Conservation (phyloP, 2,888 invertebrate genomes). For the Drosophila subquinaria region DNA sequence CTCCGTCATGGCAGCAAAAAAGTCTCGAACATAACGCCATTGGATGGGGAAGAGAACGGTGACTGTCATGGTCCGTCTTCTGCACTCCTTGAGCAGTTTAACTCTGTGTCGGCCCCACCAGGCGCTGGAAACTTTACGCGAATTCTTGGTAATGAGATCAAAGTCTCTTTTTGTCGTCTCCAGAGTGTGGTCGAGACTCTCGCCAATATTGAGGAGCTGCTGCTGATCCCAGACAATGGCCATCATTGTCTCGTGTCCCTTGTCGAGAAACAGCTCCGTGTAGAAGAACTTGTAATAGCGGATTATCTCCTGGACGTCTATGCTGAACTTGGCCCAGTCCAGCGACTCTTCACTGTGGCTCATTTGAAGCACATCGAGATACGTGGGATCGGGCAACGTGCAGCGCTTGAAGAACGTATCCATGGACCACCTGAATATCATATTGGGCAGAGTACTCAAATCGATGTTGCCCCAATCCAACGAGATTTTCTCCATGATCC, state of each 20-base stretch:
- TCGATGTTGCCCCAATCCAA: slow-evolving; percentile 1
- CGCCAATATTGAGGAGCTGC: slow-evolving; percentile 33
- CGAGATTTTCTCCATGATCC: slow-evolving; percentile 17
- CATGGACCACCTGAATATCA: slow-evolving; percentile 46
- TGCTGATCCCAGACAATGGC: slow-evolving; percentile 31
- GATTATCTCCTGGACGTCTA: slow-evolving; percentile 39
- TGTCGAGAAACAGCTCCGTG: slow-evolving; percentile 5
- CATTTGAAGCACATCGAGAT: slow-evolving; percentile 40
- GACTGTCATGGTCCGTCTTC: neutral
- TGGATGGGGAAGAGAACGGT: slow-evolving; percentile 36
- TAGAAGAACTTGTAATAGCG: slow-evolving; percentile 36
- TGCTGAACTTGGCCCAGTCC: slow-evolving; percentile 40
- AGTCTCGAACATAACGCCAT: slow-evolving; percentile 38
- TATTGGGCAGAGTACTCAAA: slow-evolving; percentile 25
- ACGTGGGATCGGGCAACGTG: slow-evolving; percentile 11
- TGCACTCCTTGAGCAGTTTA: neutral
- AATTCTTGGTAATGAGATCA: neutral
- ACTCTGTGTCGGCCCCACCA: neutral
- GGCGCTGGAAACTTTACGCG: neutral
- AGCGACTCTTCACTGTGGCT: slow-evolving; percentile 6
- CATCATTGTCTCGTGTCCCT: slow-evolving; percentile 3
- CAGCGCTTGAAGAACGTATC: slow-evolving; percentile 38
- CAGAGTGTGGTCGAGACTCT: slow-evolving; percentile 19
- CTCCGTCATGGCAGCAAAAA: slow-evolving; percentile 27
- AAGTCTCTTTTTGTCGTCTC: neutral